These are phyloP conservation scores for Cyanoderma ruficeps DNA, from an alignment of 2,113 vertebrate genomes.

Conservation along the genomic window DNA sequence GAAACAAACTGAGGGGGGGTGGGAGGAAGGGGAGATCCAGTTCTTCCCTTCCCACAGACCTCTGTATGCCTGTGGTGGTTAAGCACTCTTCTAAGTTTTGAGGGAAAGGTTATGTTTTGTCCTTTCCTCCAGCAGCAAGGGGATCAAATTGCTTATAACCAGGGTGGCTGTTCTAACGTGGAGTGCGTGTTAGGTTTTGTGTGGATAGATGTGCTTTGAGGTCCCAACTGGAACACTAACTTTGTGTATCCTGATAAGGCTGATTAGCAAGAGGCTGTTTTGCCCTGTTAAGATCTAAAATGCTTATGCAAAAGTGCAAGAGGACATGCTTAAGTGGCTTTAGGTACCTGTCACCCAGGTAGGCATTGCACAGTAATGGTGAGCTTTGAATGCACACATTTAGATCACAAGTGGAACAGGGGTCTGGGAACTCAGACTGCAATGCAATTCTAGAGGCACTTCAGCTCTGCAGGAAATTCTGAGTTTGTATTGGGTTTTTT, in stretches of 20 bases:
- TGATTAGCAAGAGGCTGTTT: not conserved
- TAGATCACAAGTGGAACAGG: not conserved
- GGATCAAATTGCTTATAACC: not conserved
- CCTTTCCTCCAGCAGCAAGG: not conserved
- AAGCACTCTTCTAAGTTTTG: not conserved
- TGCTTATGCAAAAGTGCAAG: not conserved
- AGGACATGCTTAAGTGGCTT: not conserved
- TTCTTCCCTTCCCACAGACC: not conserved
- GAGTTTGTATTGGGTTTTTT: not conserved
- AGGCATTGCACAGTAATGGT: not conserved
- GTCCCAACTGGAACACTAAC: not conserved
- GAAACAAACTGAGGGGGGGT: not conserved
- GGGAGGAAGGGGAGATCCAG: accelerated
- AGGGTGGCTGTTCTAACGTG: not conserved
- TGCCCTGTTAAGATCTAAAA: not conserved
- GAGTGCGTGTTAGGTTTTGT: not conserved
- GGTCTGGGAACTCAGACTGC: not conserved
- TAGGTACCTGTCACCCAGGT: not conserved
- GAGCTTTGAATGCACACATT: not conserved
- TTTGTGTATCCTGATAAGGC: not conserved
- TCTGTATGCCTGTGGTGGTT: not conserved
- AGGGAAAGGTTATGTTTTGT: not conserved
- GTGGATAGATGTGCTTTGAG: not conserved
- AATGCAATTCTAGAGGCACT: not conserved
- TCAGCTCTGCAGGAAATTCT: not conserved